Base-by-base conservation (phyloP, 2,797 vertebrate genomes). In the Chloroceryle inda region DNA sequence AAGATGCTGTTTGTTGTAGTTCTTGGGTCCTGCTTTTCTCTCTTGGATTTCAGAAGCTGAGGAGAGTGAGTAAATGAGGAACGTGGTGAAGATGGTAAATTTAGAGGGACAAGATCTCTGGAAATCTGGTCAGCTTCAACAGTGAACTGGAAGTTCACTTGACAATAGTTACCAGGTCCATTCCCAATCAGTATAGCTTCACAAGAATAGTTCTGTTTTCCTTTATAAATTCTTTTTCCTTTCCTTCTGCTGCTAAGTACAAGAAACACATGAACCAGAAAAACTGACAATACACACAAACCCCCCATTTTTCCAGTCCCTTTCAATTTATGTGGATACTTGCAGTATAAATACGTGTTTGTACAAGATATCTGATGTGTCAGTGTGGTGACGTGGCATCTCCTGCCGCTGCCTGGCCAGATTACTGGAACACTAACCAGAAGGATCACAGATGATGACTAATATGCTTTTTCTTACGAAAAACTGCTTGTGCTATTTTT, bases 371-470 rank as follows among this genome's bases (percentile, higher is more conserved):
- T 89, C 81, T 24, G 79, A 63, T 79, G 52, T 82, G 83, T 83
- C 47, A 67, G 49, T 15, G 16, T 42, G 80, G 85, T 90, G 95
- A 95, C 5, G 73, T 95, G 95, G 94, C 92, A 63, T 71, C 79
- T 9, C 9, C 9, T 13, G 1, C 79, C 53, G 5, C 88, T 92
- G 85, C 90, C 94, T 2, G 0, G 44, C 67, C 5, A 0, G 7
- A 13, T 71, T 49, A 66, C 66, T 56, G 76, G 14, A 87, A 38
- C 9, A 0, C 85, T 38, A 24, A n/a, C 74, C 79, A 94, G 37
- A 73, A 76, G 74, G 88, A 86, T 64, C 82, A 59, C 85, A 86
- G 89, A 94, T 90, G 91, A 90, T 95, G 96, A 95, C 93, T 92
- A 94, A 92, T 42, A 52, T 12, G 12, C 50, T 88, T 84, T 79